These are phyloP conservation scores for Drosophila differens DNA, from an alignment of 2,888 invertebrate species.

Conservation along the genomic window DNA sequence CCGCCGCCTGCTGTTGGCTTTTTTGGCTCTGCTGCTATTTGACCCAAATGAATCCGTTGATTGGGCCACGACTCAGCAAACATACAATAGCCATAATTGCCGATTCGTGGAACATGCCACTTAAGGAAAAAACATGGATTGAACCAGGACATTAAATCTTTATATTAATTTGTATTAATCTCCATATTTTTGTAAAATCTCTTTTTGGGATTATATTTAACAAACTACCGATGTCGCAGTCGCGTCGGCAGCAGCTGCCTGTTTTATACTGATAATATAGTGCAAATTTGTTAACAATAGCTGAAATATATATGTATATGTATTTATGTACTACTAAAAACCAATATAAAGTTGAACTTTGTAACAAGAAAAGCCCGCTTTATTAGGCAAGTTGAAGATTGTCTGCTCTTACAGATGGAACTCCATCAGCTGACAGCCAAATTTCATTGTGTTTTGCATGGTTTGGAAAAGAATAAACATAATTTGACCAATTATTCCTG, in stretches of 20 bases:
- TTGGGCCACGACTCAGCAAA: slow-evolving; percentile 92
- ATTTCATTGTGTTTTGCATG: not conserved
- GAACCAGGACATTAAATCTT: slow-evolving; percentile 9
- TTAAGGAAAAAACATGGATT: slow-evolving; percentile 37
- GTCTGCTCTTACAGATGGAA: not conserved
- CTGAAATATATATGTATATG: slow-evolving; percentile 23
- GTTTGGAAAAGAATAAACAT: not conserved
- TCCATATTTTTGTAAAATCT: slow-evolving; percentile 31
- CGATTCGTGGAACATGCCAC: slow-evolving; percentile 89
- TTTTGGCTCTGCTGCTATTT: slow-evolving; percentile 97
- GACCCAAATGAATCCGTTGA: slow-evolving; percentile 96
- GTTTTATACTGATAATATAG: slow-evolving; percentile 28
- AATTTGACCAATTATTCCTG: not conserved
- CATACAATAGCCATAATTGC: slow-evolving; percentile 89
- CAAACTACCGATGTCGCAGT: not conserved
- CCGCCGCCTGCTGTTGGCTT: slow-evolving; percentile 95
- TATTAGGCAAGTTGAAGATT: not conserved
- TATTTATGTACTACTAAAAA: slow-evolving; percentile 10
- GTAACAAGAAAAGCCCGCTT: not conserved
- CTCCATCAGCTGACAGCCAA: not conserved
- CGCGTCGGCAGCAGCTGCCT: not conserved
- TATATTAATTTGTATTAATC: slow-evolving; percentile 35
- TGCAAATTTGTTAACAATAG: slow-evolving; percentile 48
- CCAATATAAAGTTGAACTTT: not conserved
- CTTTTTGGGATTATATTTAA: slow-evolving; percentile 1